Conservation (phyloP, 1,140 invertebrate species). For the Diprion similis region DNA sequence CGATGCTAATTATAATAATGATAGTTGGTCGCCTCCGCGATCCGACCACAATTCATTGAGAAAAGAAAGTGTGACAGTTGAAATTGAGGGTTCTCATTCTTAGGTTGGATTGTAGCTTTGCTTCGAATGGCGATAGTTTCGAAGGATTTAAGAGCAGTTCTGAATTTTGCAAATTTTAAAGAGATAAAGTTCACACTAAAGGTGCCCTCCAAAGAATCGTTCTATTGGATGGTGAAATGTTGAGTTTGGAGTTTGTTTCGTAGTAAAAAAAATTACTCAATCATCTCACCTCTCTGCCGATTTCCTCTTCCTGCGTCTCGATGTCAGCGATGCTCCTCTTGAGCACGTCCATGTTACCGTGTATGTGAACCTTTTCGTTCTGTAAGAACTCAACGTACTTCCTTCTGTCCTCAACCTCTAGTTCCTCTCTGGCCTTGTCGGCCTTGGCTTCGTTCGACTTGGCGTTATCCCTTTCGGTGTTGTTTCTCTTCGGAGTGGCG, state of each 20-base stretch:
- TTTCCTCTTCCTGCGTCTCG: slow-evolving; percentile 83
- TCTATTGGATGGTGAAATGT: too few species aligned
- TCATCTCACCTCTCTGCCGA: slow-evolving; percentile 75
- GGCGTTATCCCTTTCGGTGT: slow-evolving; percentile 56
- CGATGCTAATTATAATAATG: neutral
- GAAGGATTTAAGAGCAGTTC: too few species aligned
- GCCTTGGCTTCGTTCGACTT: slow-evolving; percentile 64
- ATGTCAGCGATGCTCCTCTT: slow-evolving; percentile 82
- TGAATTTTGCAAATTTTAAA: too few species aligned
- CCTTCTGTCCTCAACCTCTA: slow-evolving; percentile 50
- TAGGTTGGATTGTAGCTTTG: too few species aligned
- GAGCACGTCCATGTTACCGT: slow-evolving; percentile 61
- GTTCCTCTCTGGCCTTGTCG: slow-evolving; percentile 44
- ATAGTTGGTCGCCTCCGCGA: neutral
- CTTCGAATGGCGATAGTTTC: too few species aligned
- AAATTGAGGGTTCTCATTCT: too few species aligned
- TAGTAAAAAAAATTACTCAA: slow-evolving; percentile 11
- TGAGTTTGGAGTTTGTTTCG: neutral
- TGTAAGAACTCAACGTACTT: slow-evolving; percentile 58
- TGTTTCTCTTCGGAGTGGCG: slow-evolving; percentile 56
- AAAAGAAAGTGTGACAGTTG: too few species aligned
- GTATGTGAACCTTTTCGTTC: slow-evolving; percentile 56
- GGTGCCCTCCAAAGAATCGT: too few species aligned
- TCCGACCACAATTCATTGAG: too few species aligned
- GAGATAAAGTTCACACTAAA: neutral